Conservation (phyloP, 2,888 invertebrate genomes). For the Cremastinae sp. region DNA sequence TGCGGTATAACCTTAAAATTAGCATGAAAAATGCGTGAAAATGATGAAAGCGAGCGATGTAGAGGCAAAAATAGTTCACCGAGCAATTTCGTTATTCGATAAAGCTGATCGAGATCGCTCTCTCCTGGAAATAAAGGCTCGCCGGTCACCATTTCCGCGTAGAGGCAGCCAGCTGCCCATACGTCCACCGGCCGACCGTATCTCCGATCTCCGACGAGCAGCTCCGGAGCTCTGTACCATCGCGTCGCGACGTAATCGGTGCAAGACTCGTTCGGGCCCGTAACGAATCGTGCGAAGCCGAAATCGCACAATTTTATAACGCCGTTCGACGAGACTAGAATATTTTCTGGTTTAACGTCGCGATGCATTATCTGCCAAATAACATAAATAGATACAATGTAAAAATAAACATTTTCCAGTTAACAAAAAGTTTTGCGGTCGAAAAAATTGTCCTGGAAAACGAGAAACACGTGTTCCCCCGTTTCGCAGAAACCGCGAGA, state of each 20-base stretch:
- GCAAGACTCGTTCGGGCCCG: constrained; percentile 88
- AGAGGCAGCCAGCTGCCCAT: constrained; percentile 93
- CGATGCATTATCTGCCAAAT: constrained; percentile 89
- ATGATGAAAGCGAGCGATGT: background rate
- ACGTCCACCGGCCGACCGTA: constrained; percentile 90
- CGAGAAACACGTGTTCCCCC: constrained; percentile 30
- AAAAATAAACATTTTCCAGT: background rate
- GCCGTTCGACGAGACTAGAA: constrained; percentile 89
- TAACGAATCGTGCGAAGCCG: constrained; percentile 90
- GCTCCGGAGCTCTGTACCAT: constrained; percentile 94
- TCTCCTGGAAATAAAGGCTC: constrained; percentile 94
- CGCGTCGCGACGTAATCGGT: constrained; percentile 95
- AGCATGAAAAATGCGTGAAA: constrained; percentile 12
- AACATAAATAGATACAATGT: constrained; percentile 19
- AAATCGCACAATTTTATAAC: constrained; percentile 95
- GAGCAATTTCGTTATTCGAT: constrained; percentile 89
- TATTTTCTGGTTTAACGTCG: constrained; percentile 95
- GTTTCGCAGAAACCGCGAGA: constrained; percentile 9
- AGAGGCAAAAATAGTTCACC: constrained; percentile 81
- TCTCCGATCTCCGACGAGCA: constrained; percentile 90
- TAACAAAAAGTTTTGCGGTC: background rate
- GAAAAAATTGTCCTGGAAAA: constrained; percentile 25
- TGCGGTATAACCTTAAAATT: no score
- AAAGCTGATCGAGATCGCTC: constrained; percentile 94
- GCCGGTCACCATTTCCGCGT: constrained; percentile 92